These are phyloP conservation scores for Diprion similis DNA, from an alignment of 1,140 invertebrate species.

Conservation along the genomic window DNA sequence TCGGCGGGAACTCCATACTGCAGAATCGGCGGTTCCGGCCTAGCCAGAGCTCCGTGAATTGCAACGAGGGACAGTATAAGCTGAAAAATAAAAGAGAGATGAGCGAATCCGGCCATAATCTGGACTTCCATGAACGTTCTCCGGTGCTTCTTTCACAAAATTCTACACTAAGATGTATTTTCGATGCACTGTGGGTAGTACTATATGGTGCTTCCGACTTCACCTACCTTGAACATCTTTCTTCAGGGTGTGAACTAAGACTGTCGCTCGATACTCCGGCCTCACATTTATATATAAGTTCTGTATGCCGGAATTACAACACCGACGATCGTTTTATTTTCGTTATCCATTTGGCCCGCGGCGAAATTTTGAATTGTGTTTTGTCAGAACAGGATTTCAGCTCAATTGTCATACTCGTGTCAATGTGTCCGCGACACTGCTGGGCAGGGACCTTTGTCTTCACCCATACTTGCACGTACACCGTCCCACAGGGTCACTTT, in stretches of 20 bases:
- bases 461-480: background rate
- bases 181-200: no score
- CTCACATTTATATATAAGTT: constrained; percentile 41
- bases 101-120: background rate
- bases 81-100: background rate
- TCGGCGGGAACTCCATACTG: constrained; percentile 6
- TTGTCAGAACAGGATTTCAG: constrained; percentile 17
- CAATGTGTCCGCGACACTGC: background rate
- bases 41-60: background rate
- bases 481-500: no score
- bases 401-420: background rate
- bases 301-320: constrained; percentile 44
- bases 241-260: constrained; percentile 35
- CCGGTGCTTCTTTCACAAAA: background rate
- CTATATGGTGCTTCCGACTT: background rate
- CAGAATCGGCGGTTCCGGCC: background rate
- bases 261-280: constrained; percentile 41
- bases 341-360: constrained; percentile 32
- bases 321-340: constrained; percentile 48
- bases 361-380: constrained; percentile 13
- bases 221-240: constrained; percentile 53
- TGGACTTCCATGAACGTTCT: background rate
- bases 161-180: background rate
- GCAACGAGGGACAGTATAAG: background rate
- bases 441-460: background rate